Percentiles rank a stretch among this genome's conserved stretches.
These are phyloP conservation scores for Anoncus sp. DNA, from an alignment of 2,888 invertebrate species.

Conservation along the genomic window DNA sequence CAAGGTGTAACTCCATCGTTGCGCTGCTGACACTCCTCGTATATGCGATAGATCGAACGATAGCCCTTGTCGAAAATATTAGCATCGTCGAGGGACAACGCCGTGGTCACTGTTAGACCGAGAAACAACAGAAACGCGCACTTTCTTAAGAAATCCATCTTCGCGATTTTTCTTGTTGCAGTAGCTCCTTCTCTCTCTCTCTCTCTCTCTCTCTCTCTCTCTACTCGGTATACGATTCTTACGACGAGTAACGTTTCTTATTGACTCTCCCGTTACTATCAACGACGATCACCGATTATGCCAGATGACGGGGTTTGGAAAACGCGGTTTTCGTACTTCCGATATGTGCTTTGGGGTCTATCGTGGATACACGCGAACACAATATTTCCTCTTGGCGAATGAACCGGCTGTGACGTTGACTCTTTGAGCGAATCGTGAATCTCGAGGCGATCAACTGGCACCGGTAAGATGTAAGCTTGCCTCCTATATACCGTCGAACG, in stretches of 20 bases:
- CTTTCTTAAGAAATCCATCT: slow-evolving; percentile 60
- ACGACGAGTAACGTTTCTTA: not conserved
- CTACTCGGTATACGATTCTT: not conserved
- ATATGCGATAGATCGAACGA: slow-evolving; percentile 88
- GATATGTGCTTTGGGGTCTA: not conserved
- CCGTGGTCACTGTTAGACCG: slow-evolving; percentile 53
- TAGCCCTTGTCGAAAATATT: slow-evolving; percentile 85
- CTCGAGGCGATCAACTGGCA: slow-evolving; percentile 68
- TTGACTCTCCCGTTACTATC: not conserved
- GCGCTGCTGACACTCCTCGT: slow-evolving; percentile 90
- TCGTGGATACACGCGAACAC: slow-evolving; percentile 34
- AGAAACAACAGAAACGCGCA: slow-evolving; percentile 64
- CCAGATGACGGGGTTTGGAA: not conserved
- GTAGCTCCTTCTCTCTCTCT: too few relatives aligned
- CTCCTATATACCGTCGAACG: slow-evolving; percentile 65
- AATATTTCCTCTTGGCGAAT: slow-evolving; percentile 28
- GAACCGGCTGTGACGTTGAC: slow-evolving; percentile 43
- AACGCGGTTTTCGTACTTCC: not conserved
- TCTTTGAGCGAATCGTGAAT: slow-evolving; percentile 58
- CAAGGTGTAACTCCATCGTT: slow-evolving; percentile 89
- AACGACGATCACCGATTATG: not conserved
- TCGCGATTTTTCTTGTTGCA: not conserved
- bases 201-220: not conserved
- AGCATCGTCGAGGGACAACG: slow-evolving; percentile 77
- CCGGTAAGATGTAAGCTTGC: slow-evolving; percentile 53